Evolutionary conservation across 2,888 invertebrate species (phyloP).

Genomic region (Dermolepida albohirtum): DNA sequence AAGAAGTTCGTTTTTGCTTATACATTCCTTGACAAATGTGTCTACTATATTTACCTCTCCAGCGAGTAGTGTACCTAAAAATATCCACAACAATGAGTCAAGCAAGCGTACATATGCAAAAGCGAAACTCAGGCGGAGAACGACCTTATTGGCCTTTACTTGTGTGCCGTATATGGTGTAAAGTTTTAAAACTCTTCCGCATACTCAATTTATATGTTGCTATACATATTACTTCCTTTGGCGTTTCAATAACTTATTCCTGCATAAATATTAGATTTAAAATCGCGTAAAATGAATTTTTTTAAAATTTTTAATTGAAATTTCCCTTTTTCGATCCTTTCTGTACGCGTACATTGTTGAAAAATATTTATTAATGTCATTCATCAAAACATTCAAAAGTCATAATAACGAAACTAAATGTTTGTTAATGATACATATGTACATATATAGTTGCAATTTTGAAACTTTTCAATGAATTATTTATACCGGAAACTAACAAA

Average conservation of each 20-base stretch:
- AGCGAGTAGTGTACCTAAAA: conserved; percentile 27
- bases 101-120: conserved; percentile 8
- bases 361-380: too few relatives aligned
- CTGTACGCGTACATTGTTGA: too few relatives aligned
- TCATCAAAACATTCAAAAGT: too few relatives aligned
- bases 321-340: too few relatives aligned
- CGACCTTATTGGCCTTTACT: conserved; percentile 37
- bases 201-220: conserved; percentile 8
- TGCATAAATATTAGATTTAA: background rate
- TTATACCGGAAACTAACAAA: too few relatives aligned
- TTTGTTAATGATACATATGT: too few relatives aligned
- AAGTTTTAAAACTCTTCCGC: conserved; percentile 24
- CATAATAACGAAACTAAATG: too few relatives aligned
- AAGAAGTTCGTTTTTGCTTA: background rate
- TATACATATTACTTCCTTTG: background rate
- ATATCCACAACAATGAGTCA: conserved; percentile 18
- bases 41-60: conserved; percentile 5
- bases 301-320: too few relatives aligned
- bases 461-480: too few relatives aligned
- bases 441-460: too few relatives aligned
- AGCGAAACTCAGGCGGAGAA: conserved; percentile 24
- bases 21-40: background rate
- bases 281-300: too few relatives aligned
- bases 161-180: conserved; percentile 16
- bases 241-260: background rate